Conservation (phyloP, 2,113 vertebrate species). For the Platichthys flesus region DNA sequence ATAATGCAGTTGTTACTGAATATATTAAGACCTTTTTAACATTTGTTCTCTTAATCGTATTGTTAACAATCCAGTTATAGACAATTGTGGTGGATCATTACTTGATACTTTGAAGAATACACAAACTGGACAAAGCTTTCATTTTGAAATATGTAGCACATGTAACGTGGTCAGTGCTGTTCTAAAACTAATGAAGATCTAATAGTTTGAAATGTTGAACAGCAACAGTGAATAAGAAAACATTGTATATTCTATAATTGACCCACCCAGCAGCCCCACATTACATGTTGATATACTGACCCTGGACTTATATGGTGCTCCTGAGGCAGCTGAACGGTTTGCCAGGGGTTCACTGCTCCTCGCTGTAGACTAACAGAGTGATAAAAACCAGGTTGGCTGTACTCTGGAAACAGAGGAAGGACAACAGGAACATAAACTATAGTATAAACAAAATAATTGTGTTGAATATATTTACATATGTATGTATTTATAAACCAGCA, state of each 20-base stretch:
- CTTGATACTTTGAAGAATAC: background rate
- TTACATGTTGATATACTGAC: constrained; percentile 68
- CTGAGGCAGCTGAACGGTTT: constrained; percentile 68
- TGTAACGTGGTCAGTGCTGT: background rate
- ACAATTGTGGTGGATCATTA: background rate
- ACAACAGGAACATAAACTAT: background rate
- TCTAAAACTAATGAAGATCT: background rate
- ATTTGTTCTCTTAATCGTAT: background rate
- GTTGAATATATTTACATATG: too few species aligned
- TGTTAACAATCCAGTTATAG: background rate
- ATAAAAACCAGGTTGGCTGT: constrained; percentile 80
- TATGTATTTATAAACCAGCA: too few species aligned
- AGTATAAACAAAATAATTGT: too few species aligned
- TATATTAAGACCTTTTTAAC: too few species aligned
- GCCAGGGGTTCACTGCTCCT: constrained; percentile 84
- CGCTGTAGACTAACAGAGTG: constrained; percentile 81
- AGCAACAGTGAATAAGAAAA: background rate
- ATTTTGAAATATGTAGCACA: background rate
- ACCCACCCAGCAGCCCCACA: background rate
- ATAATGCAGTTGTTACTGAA: background rate
- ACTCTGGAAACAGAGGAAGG: constrained; percentile 78
- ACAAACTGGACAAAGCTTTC: too few species aligned
- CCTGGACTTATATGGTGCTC: constrained; percentile 75
- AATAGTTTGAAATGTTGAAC: background rate
- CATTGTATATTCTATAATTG: too few species aligned